phyloP scores from a whole-genome alignment of 2,888 invertebrate genomes.

The Pollenia amentaria region DNA sequence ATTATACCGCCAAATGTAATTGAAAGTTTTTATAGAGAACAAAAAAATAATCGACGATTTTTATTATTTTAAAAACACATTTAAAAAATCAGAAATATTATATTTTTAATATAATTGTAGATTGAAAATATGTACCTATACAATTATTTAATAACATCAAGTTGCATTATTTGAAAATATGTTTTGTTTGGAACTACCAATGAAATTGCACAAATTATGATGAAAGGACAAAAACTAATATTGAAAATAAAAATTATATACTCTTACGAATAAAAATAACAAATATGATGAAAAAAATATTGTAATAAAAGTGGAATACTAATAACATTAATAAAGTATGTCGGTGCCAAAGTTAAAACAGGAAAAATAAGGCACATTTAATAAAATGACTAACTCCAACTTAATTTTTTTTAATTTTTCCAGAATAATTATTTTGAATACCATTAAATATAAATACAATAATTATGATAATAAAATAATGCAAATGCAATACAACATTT shows the following conservation, averaged over 20 bases:
- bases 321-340: too few species aligned
- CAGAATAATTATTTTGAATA: neutral
- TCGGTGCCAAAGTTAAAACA: neutral
- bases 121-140: neutral
- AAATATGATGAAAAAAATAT: neutral
- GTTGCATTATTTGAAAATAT: conserved; percentile 3
- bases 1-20: too few species aligned
- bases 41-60: too few species aligned
- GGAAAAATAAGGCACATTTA: neutral
- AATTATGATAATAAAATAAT: neutral
- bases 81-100: too few species aligned
- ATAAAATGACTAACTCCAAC: neutral
- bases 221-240: conserved; percentile 4
- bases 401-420: neutral
- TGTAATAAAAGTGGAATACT: too few species aligned
- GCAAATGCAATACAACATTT: conserved; percentile 28
- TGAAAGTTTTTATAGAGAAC: too few species aligned
- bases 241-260: neutral
- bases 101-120: too few species aligned
- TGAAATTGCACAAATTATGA: conserved; percentile 31
- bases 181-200: conserved; percentile 34
- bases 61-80: too few species aligned
- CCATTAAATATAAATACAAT: conserved; percentile 12
- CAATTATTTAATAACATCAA: conserved; percentile 9
- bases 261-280: neutral